These are phyloP conservation scores for Phlogophora meticulosa DNA, from an alignment of 2,888 invertebrate species.

Conservation along the genomic window DNA sequence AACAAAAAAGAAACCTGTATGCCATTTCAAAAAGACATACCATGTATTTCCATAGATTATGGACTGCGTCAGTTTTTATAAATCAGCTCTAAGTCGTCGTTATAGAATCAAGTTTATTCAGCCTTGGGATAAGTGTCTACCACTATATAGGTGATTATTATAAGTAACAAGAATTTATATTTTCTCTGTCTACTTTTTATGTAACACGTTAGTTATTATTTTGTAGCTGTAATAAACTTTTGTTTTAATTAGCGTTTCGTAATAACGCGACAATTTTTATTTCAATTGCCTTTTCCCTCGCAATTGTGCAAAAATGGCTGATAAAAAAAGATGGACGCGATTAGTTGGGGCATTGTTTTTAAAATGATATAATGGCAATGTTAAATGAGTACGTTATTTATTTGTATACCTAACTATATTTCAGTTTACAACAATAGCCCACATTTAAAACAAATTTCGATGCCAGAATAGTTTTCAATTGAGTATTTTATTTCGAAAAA, in stretches of 20 bases:
- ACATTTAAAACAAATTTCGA: not conserved
- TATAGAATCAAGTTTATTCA: slow-evolving; percentile 49
- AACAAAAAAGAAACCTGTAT: slow-evolving; percentile 27
- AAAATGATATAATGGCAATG: not conserved
- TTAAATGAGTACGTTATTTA: not conserved
- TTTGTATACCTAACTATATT: too few species aligned
- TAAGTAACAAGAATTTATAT: slow-evolving; percentile 28
- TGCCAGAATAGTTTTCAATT: too few species aligned
- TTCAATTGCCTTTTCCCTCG: not conserved
- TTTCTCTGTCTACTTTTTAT: slow-evolving; percentile 21
- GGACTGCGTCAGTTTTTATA: slow-evolving; percentile 39
- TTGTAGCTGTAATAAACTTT: slow-evolving; percentile 11
- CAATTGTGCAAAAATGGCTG: not conserved
- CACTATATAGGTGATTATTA: slow-evolving; percentile 3
- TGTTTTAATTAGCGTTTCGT: slow-evolving; percentile 13
- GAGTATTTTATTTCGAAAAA: too few species aligned
- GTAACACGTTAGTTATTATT: slow-evolving; percentile 2
- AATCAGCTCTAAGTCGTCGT: slow-evolving; percentile 31
- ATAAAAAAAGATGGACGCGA: slow-evolving; percentile 1
- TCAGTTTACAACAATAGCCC: too few species aligned
- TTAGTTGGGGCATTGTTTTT: slow-evolving; percentile 21
- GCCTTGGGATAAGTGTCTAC: slow-evolving; percentile 44
- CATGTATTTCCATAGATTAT: slow-evolving; percentile 42
- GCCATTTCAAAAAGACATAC: slow-evolving; percentile 23
- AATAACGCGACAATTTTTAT: not conserved